Evolutionary conservation across 2,888 invertebrate genomes (phyloP).

Genomic region (Theretra japonica): DNA sequence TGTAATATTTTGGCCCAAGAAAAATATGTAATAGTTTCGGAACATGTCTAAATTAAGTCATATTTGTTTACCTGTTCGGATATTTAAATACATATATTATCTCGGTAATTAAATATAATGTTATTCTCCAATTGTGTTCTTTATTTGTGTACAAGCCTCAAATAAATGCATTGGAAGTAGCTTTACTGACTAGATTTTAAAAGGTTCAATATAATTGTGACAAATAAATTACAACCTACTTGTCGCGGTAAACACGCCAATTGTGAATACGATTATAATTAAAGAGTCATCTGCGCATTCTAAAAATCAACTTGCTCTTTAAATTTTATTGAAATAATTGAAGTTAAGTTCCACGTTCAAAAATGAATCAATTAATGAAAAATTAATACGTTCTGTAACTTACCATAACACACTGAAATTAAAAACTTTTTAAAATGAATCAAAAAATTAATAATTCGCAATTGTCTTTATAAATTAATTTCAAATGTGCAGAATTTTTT

Average conservation of each 20-base stretch:
- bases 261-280: neutral
- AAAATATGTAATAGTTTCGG: neutral
- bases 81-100: neutral
- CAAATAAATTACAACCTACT: neutral
- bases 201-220: neutral
- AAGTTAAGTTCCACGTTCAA: too few species aligned
- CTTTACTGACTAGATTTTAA: neutral
- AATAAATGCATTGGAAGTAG: neutral
- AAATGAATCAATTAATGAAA: too few species aligned
- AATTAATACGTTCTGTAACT: too few species aligned
- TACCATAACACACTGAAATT: too few species aligned
- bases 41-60: neutral
- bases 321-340: too few species aligned
- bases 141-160: constrained; percentile 10
- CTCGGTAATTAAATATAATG: neutral
- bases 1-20: neutral
- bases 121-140: neutral
- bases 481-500: too few species aligned
- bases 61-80: neutral
- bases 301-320: too few species aligned
- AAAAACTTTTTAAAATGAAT: too few species aligned
- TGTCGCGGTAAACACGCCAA: neutral
- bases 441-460: too few species aligned
- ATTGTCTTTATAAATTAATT: too few species aligned
- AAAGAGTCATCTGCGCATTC: too few species aligned